phyloP scores from a whole-genome alignment of 2,888 invertebrate species.

The Parasteatoda lunata region DNA sequence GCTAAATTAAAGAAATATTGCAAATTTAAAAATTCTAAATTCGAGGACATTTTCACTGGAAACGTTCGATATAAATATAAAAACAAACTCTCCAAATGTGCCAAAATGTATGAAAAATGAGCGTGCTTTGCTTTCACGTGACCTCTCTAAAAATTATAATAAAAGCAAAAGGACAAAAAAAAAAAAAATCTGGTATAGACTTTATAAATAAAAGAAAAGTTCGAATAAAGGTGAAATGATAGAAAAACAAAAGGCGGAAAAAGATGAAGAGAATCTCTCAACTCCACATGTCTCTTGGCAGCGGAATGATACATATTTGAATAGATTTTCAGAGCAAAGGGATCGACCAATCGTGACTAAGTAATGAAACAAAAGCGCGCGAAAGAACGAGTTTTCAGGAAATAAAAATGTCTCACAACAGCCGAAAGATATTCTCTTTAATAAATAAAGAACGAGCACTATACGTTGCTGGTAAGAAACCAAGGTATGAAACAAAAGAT shows the following conservation, averaged over 20 bases:
- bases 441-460: slow-evolving; percentile 44
- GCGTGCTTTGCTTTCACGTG: not conserved
- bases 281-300: not conserved
- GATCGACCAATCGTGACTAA: slow-evolving; percentile 51
- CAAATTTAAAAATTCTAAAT: no score
- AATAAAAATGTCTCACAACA: slow-evolving; percentile 21
- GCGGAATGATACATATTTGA: slow-evolving; percentile 52
- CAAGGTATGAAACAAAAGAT: slow-evolving; percentile 39
- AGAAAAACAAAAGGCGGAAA: not conserved
- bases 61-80: no score
- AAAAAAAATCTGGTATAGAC: not conserved
- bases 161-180: not conserved
- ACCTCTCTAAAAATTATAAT: not conserved
- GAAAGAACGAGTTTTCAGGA: not conserved
- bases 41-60: no score
- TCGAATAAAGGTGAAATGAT: not conserved
- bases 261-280: not conserved
- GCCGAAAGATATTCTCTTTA: slow-evolving; percentile 23
- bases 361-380: slow-evolving; percentile 48
- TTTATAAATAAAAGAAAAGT: not conserved
- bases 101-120: no score
- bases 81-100: no score
- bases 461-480: not conserved
- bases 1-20: no score
- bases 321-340: slow-evolving; percentile 44